These are phyloP conservation scores for Halichoerus grypus DNA, from an alignment of 2,113 vertebrate species.

Conservation along the genomic window DNA sequence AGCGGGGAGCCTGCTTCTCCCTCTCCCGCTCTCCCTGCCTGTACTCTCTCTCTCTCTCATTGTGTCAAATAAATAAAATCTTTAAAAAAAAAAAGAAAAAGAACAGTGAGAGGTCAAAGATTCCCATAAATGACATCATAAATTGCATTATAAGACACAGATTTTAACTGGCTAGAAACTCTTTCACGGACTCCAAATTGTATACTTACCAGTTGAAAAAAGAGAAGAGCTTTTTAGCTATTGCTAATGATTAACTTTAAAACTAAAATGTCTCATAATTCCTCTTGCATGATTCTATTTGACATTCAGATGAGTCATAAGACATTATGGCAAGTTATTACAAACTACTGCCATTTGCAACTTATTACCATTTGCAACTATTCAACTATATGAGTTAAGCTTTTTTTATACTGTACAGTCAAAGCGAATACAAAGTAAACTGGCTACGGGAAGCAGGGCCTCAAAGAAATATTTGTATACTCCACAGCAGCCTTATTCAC, in stretches of 20 bases:
- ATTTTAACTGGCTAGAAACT: conserved; percentile 45
- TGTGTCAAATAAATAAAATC: not conserved
- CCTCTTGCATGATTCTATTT: not conserved
- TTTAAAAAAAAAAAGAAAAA: not conserved
- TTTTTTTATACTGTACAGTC: not conserved
- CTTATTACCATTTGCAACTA: conserved; percentile 7
- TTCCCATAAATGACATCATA: conserved; percentile 1
- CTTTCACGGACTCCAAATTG: not conserved
- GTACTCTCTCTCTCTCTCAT: not conserved
- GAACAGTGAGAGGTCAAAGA: conserved; percentile 1
- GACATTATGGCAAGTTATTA: not conserved
- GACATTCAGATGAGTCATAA: conserved; percentile 17
- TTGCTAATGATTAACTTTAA: conserved; percentile 25
- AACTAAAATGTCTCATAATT: conserved; percentile 57
- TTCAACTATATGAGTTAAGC: not conserved
- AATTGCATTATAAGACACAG: not conserved
- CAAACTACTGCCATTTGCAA: conserved; percentile 28
- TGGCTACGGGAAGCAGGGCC: not conserved
- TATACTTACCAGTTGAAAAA: not conserved
- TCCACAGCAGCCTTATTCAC: not conserved
- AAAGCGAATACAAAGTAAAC: conserved; percentile 12
- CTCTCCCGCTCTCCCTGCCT: too few species aligned
- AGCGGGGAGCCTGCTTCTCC: too few species aligned
- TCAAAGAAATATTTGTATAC: not conserved
- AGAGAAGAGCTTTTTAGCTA: not conserved